Evolutionary conservation across 1,140 invertebrate genomes (phyloP).

Genomic region (Solenopsis invicta): DNA sequence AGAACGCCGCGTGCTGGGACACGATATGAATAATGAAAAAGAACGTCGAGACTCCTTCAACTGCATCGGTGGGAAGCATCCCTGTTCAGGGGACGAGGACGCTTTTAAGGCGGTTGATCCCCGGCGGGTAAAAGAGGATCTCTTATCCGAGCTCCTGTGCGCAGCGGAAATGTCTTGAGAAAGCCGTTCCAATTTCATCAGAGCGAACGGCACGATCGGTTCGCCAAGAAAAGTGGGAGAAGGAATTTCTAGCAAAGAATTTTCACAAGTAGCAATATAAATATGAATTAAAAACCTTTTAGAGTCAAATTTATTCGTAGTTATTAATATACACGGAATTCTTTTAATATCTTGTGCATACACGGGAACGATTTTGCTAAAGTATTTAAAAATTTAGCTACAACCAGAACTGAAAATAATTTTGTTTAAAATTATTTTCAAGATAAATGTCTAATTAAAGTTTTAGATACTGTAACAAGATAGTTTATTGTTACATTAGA

Average conservation of each 20-base stretch:
- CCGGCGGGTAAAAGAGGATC: neutral
- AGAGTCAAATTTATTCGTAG: neutral
- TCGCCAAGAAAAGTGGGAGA: neutral
- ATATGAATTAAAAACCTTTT: neutral
- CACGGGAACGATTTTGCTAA: too few relatives aligned
- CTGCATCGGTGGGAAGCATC: constrained; percentile 36
- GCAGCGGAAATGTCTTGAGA: constrained; percentile 13
- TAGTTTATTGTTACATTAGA: neutral
- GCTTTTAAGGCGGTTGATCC: constrained; percentile 29
- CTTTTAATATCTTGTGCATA: neutral
- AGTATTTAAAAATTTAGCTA: too few relatives aligned
- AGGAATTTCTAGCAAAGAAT: neutral
- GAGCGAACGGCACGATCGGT: neutral
- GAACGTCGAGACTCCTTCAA: constrained; percentile 59
- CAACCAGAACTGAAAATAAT: too few relatives aligned
- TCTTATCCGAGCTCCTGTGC: neutral
- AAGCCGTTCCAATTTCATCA: neutral
- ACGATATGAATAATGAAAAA: constrained; percentile 72
- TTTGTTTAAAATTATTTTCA: too few relatives aligned
- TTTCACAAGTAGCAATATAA: neutral
- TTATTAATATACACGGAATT: neutral
- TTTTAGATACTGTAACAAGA: too few relatives aligned
- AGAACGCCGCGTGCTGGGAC: neutral
- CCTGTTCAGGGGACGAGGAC: constrained; percentile 13
- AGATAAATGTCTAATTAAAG: too few relatives aligned